phyloP scores from a whole-genome alignment of 2,888 invertebrate genomes.

The Cerastis rubricosa region DNA sequence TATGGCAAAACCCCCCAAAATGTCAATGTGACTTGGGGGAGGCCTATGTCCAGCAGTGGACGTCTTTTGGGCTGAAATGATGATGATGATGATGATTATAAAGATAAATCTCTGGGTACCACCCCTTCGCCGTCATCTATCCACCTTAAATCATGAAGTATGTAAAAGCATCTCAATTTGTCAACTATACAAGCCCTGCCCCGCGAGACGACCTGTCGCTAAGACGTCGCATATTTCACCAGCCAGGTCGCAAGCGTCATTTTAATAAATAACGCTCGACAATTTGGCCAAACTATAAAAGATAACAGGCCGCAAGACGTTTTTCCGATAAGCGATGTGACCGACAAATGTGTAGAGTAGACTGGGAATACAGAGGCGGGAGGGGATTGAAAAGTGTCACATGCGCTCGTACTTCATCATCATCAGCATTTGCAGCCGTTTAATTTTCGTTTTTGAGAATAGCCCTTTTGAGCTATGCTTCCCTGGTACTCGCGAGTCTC shows the following conservation, averaged over 20 bases:
- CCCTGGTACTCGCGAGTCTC: not conserved
- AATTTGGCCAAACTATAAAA: constrained; percentile 79
- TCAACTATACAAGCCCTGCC: constrained; percentile 22
- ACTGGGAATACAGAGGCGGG: constrained; percentile 25
- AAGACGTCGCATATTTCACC: constrained; percentile 51
- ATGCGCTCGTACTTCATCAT: not conserved
- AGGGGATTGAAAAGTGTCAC: not conserved
- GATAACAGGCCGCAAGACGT: constrained; percentile 74
- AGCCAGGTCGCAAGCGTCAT: constrained; percentile 64
- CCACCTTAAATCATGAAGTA: constrained; percentile 20
- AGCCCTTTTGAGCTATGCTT: not conserved
- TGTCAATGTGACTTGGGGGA: too few species aligned
- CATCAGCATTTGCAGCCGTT: not conserved
- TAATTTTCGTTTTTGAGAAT: not conserved
- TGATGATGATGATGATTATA: too few species aligned
- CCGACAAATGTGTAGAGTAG: constrained; percentile 68
- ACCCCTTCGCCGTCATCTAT: not conserved
- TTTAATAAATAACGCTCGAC: constrained; percentile 80
- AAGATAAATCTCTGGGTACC: too few species aligned
- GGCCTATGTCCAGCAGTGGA: too few species aligned
- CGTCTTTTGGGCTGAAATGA: too few species aligned
- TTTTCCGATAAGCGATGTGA: constrained; percentile 77
- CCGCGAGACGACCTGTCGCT: constrained; percentile 50
- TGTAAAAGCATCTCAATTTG: constrained; percentile 46
- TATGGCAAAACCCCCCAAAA: too few species aligned